Percentiles rank a stretch among this genome's conserved stretches.
Evolutionary conservation across 2,113 vertebrate species (phyloP).

Genomic region (Sialia sialis): DNA sequence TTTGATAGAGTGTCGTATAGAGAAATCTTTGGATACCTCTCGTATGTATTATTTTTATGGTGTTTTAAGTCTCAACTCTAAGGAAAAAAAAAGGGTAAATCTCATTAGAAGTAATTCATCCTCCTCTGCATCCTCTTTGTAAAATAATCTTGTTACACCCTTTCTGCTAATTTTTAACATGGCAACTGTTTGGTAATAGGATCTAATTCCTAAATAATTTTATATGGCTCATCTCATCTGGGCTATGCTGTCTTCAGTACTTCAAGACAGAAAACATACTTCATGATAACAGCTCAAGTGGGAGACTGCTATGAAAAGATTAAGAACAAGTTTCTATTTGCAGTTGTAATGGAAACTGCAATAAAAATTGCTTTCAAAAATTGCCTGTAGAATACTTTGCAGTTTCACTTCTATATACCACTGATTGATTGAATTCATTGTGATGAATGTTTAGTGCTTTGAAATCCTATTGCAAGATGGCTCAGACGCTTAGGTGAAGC

Average conservation of each 20-base stretch:
- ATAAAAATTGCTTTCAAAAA: slow-evolving; percentile 18
- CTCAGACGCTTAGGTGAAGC: background rate
- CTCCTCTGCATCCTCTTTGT: background rate
- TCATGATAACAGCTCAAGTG: slow-evolving; percentile 8
- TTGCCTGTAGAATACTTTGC: background rate
- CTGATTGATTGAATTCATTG: background rate
- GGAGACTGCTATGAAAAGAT: slow-evolving; percentile 14
- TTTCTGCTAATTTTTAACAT: background rate
- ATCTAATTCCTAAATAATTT: slow-evolving; percentile 41
- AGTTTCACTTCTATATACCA: background rate
- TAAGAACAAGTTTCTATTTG: slow-evolving; percentile 9
- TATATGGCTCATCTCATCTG: background rate
- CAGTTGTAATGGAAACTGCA: slow-evolving; percentile 1
- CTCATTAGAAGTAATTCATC: slow-evolving; percentile 11
- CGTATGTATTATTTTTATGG: background rate
- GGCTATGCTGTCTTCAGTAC: background rate
- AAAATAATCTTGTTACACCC: background rate
- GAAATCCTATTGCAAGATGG: background rate
- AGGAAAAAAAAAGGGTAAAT: background rate
- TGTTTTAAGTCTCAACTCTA: background rate
- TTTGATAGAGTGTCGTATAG: background rate
- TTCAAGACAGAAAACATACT: background rate
- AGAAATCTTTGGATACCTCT: background rate
- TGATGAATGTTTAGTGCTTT: slow-evolving; percentile 9
- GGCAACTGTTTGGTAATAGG: slow-evolving; percentile 1